Evolutionary conservation across 2,888 invertebrate genomes (phyloP).

Genomic region (Polylopha cassiicola): DNA sequence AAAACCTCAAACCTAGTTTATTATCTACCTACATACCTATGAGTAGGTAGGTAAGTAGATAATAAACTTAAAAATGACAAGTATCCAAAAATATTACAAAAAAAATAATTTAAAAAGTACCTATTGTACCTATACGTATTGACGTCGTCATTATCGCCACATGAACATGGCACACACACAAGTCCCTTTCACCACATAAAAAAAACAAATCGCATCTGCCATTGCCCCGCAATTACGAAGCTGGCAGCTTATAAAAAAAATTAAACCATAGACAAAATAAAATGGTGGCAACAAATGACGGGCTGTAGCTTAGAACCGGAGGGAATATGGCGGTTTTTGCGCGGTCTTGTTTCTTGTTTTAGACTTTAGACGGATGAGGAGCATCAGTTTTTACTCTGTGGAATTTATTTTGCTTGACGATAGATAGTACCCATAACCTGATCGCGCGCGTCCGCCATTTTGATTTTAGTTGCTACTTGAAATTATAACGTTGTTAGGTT

Average conservation of each 20-base stretch:
- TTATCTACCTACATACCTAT: too few species aligned
- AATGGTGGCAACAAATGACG: conserved; percentile 31
- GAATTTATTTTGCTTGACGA: conserved; percentile 38
- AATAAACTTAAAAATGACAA: too few species aligned
- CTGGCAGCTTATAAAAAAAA: conserved; percentile 9
- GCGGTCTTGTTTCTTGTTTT: conserved; percentile 54
- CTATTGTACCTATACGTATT: too few species aligned
- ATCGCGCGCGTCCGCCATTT: conserved; percentile 60
- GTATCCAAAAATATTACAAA: too few species aligned
- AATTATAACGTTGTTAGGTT: too few species aligned
- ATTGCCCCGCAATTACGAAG: conserved; percentile 3
- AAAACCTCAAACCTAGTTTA: too few species aligned
- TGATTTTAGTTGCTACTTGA: conserved; percentile 66
- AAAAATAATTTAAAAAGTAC: too few species aligned
- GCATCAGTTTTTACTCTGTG: conserved; percentile 63
- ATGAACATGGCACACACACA: too few species aligned
- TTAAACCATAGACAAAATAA: conserved; percentile 30
- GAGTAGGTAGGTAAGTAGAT: too few species aligned
- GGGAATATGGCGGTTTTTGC: conserved; percentile 36
- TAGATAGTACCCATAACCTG: conserved; percentile 56
- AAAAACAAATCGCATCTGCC: too few species aligned
- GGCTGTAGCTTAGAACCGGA: conserved; percentile 21
- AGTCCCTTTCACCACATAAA: too few species aligned
- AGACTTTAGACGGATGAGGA: conserved; percentile 50
- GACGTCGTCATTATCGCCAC: too few species aligned